Evolutionary conservation across 1,140 invertebrate species (phyloP), one percentile per base, ranked within the genome.

Genomic region (Lycorma delicatula): DNA sequence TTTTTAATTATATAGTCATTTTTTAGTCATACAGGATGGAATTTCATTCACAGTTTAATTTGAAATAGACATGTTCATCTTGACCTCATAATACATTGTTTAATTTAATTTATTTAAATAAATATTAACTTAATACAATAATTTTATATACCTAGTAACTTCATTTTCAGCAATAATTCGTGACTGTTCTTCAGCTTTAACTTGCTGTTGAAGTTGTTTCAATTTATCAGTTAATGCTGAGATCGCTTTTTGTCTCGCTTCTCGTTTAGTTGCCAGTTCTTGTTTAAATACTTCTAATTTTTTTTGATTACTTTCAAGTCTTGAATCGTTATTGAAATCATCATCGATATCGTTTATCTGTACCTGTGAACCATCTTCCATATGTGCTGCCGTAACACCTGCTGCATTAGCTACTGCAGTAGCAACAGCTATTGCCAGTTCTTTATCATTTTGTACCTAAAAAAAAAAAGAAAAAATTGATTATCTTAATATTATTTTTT

Each of bases 221-320:
- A 44, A 22, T 44, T 44, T 44, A 16, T 44, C 23, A 22, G 16
- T 44, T 5, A 44, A 22, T 1, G 16, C 41, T 2, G 23, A 5
- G 16, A 44, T 44, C 11, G 41, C 41, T 9, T 44, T 44, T 16
- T 44, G 3, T 18, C 41, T 44, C 16, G 41, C 41, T 22, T 44
- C 41, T 44, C 41, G 41, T 16, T 44, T 44, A 20, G 16, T 22
- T 9, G 41, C 41, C n/a, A 44, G 23, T 44, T 44, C 41, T 22
- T 44, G 41, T 44, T 44, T 44, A 22, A 44, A 44, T 44, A 20
- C 41, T 44, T 44, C 41, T 2, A 44, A 22, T 44, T 44, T 44
- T 22, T 44, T 44, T 18, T 44, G 18, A 22, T 44, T 44, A 9
- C 23, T 22, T 9, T 44, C 23, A 5, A 44, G 41, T 11, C 41